Base-by-base conservation (phyloP, 2,113 vertebrate genomes). In the Phaethon lepturus region DNA sequence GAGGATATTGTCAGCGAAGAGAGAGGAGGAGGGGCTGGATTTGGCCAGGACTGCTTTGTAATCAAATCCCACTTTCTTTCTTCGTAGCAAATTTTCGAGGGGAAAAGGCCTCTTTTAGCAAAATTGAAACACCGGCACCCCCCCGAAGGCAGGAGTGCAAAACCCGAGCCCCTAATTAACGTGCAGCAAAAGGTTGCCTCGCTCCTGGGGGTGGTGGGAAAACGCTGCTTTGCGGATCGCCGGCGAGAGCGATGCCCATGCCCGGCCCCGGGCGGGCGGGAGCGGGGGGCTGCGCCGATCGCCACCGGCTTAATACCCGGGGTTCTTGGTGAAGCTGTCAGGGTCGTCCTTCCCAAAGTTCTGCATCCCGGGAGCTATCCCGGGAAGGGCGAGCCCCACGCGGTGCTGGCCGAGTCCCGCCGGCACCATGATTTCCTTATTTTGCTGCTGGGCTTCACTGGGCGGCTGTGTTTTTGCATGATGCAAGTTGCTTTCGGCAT, bases 1-100 rank as follows among this genome's bases (percentile, higher is more conserved):
- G 91, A 97, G 96, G 95, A 91, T 96, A 95, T 94, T 97, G 96
- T 98, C 93, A 49, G 91, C 55, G 33, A 84, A 95, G 88, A 62
- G 87, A 92, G 88, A 81, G 75, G 90, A 96, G 77, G 73, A 95
- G 91, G 91, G 79, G 55, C 29, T 83, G 96, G 94, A 93, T 96
- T 94, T 96, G 89, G 69, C 86, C 53, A 7, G 90, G 35, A 56
- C 47, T 87, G 68, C 93, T 95, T 16, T 78, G 92, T 96, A 95
- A 96, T 96, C 88, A 75, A 96, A 95, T 92, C 63, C 52, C 11
- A 4, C 95, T 95, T 73, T 59, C 79, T 75, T 85, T 73, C 56
- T 52, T 71, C 91, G 87, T 74, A 91, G 94, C 72, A 87, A 82
- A 90, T 90, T 94, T 97, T 95, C 4, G 7, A 86, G 50, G 59